Evolutionary conservation across 2,888 invertebrate genomes (phyloP), one percentile per base, ranked within the genome.

Genomic region (Eupithecia abbreviata): DNA sequence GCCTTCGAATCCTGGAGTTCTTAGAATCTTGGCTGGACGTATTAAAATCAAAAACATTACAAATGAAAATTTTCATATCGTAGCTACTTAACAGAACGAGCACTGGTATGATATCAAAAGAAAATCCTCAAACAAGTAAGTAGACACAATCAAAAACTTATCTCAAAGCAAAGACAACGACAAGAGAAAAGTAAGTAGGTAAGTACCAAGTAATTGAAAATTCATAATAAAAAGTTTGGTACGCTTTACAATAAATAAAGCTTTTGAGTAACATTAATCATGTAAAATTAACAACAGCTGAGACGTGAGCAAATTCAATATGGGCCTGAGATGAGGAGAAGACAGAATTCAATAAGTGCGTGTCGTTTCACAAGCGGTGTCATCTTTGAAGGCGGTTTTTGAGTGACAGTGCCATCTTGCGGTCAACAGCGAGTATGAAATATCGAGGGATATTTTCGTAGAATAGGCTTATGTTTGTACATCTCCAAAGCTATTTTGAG

Each of bases 271-370:
- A 77, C 71, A 81, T 81, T 79, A 79, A 81, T 78, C 81, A 80
- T 80, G 72, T 77, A 72, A 77, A 79, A 81, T 81, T 81, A 81
- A 79, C 81, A 78, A 71, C 51, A 30, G 69, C 66, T 7, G 80
- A 76, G 82, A 77, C 79, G 72, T 43, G 75, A 74, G 79, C 75
- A 78, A 78, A 81, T 81, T 79, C 77, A 82, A 81, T 82, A 82
- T 79, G 58, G 18, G 18, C 18, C 55, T 55, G 74, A 78, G 72
- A 71, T 74, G 55, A 67, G 76, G 68, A 73, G 76, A 66, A 68
- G 77, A 77, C 79, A 75, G 75, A 79, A 77, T 82, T 78, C 82
- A 83, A 83, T 83, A 83, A 82, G 81, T 77, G 77, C 77, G 79
- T 81, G 81, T 79, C 79, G 49, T 68, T 76, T 79, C 73, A 71